Base-by-base conservation (phyloP, 2,888 invertebrate genomes). In the Drosophila paranaensis region DNA sequence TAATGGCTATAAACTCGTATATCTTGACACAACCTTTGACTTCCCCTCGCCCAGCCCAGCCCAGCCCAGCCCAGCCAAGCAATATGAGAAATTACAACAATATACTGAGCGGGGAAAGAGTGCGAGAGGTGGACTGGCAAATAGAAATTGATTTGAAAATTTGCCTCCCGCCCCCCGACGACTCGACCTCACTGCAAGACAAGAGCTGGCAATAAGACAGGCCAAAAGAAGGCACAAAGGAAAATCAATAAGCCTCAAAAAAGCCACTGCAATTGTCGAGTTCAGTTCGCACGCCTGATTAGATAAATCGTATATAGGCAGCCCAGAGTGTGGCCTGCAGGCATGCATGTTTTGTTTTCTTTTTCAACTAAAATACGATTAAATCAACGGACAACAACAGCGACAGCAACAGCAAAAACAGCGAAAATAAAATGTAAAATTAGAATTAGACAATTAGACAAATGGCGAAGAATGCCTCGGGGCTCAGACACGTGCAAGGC, bases 361-460 rank as follows among this genome's bases (percentile, higher is more conserved):
- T 65, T 62, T 14, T 20, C 20, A 37, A 60, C 60, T n/a, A 58
- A 67, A 65, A 69, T 69, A 65, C 78, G 78, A 74, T 81, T 58
- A 81, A 80, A 77, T 74, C 63, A 62, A 66, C 62, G 53, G 48
- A 57, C 60, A 56, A 45, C 20, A 50, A 53, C 42, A 40, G 55
- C n/a, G 16, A 13, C 42, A 45, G 55, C 20, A 2, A 20, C 20
- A 20, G 20, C 60, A 56, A 45, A 16, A 50, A 53, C 42, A 45
- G 55, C n/a, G 16, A 13, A 35, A 77, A 63, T 65, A 69, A 73
- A 84, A 73, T 83, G 64, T 76, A 66, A 76, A 77, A 71, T 89
- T 89, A 78, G 88, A 89, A 50, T 72, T 68, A 70, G 82, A 89
- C 90, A 89, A 89, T 84, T 84, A 82, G 86, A 82, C 71, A 88